These are phyloP conservation scores for Drosophila simulans DNA, from an alignment of 1,140 invertebrate species.

Conservation along the genomic window DNA sequence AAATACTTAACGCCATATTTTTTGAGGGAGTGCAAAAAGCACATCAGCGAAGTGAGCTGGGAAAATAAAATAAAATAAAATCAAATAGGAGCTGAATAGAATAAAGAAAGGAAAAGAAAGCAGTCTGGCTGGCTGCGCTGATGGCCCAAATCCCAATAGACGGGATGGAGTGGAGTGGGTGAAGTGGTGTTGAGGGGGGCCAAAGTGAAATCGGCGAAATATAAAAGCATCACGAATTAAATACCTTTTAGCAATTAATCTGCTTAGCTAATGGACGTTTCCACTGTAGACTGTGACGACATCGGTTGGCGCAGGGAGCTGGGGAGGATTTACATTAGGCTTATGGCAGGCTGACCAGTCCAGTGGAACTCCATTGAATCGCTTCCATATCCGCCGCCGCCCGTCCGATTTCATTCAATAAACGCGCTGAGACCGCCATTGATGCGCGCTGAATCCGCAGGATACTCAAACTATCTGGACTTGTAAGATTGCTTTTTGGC, in stretches of 20 bases:
- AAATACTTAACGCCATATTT: slow-evolving; percentile 75
- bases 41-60: slow-evolving; percentile 27
- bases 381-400: slow-evolving; percentile 37
- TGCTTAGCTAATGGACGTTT: slow-evolving; percentile 82
- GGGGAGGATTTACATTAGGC: slow-evolving; percentile 61
- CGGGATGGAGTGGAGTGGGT: too few species aligned
- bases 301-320: neutral
- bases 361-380: slow-evolving; percentile 55
- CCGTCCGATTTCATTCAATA: slow-evolving; percentile 78
- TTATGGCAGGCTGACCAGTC: slow-evolving; percentile 66
- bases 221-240: slow-evolving; percentile 82
- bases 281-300: slow-evolving; percentile 58
- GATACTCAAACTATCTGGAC: slow-evolving; percentile 6
- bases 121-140: slow-evolving; percentile 30
- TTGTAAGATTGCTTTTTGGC: neutral
- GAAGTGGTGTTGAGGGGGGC: neutral
- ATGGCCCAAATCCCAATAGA: neutral
- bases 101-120: slow-evolving; percentile 62
- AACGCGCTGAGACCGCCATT: slow-evolving; percentile 53
- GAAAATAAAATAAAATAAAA: slow-evolving; percentile 45
- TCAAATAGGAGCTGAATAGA: slow-evolving; percentile 13
- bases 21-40: slow-evolving; percentile 71
- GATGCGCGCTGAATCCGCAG: slow-evolving; percentile 22
- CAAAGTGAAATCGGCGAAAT: slow-evolving; percentile 54
- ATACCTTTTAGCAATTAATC: slow-evolving; percentile 83